phyloP scores from a whole-genome alignment of 2,113 vertebrate species.

The Cinclus mexicanus region DNA sequence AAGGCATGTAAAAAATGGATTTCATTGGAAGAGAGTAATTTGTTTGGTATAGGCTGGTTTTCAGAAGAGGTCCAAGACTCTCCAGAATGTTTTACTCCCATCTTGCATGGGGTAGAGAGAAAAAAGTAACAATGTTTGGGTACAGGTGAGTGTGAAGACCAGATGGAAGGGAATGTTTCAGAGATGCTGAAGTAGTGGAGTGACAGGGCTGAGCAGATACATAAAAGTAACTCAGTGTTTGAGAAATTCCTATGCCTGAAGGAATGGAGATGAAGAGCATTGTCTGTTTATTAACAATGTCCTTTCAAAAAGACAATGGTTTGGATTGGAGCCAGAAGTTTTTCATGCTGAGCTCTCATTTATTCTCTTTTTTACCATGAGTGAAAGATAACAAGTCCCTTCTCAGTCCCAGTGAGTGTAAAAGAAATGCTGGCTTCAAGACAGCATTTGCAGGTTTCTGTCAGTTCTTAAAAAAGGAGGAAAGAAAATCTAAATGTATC shows the following conservation, averaged over 20 bases:
- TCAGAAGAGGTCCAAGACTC: not conserved
- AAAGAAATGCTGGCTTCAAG: not conserved
- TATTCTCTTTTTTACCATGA: not conserved
- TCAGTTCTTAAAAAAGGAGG: not conserved
- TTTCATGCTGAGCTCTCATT: not conserved
- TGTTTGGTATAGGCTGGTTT: not conserved
- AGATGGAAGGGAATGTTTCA: not conserved
- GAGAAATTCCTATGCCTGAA: not conserved
- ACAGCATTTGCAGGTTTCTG: not conserved
- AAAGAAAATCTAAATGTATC: not conserved
- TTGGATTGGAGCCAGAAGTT: not conserved
- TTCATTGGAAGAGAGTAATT: not conserved
- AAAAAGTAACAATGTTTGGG: not conserved
- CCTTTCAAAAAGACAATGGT: not conserved
- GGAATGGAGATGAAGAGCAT: not conserved
- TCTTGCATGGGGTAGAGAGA: not conserved
- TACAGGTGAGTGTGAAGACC: not conserved
- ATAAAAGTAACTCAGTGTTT: not conserved
- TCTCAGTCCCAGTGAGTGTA: not conserved
- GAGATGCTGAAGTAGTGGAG: not conserved
- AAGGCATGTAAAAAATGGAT: not conserved
- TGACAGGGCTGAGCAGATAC: not conserved
- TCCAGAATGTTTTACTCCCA: not conserved
- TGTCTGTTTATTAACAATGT: not conserved
- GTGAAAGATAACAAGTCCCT: not conserved